Conservation (phyloP, 1,140 invertebrate genomes). For the Zaprionus lachaisei region DNA sequence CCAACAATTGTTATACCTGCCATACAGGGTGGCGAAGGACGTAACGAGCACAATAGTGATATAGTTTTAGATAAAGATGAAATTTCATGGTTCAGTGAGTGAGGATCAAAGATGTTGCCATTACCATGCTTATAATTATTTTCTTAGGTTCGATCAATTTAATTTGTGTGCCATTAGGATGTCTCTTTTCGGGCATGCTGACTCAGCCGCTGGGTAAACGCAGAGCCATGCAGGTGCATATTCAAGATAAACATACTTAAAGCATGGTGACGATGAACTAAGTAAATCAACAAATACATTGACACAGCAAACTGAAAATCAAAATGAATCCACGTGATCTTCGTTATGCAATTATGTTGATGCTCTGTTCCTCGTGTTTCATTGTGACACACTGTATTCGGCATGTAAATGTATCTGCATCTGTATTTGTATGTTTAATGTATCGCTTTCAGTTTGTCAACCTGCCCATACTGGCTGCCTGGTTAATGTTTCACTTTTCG, state of each 20-base stretch:
- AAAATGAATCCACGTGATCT: slow-evolving; percentile 39
- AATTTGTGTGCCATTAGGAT: slow-evolving; percentile 91
- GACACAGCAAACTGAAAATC: slow-evolving; percentile 64
- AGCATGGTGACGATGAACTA: background rate
- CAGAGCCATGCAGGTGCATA: slow-evolving; percentile 88
- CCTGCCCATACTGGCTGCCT: slow-evolving; percentile 89
- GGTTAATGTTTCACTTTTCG: slow-evolving; percentile 89
- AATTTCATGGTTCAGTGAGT: slow-evolving; percentile 91
- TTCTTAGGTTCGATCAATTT: slow-evolving; percentile 90
- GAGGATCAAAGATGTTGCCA: background rate
- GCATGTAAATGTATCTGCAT: background rate
- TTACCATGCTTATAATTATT: background rate
- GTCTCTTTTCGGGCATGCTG: slow-evolving; percentile 88
- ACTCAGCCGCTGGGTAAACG: slow-evolving; percentile 89
- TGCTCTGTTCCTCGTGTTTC: slow-evolving; percentile 29
- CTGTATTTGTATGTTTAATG: background rate
- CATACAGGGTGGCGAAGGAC: slow-evolving; percentile 85
- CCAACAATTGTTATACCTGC: slow-evolving; percentile 91
- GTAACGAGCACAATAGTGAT: slow-evolving; percentile 83
- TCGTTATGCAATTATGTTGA: slow-evolving; percentile 61
- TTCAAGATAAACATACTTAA: background rate
- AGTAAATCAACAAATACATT: slow-evolving; percentile 36
- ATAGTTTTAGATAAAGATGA: slow-evolving; percentile 87
- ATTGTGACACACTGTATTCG: slow-evolving; percentile 16
- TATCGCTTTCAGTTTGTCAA: slow-evolving; percentile 85